phyloP scores from a whole-genome alignment of 2,113 vertebrate species.

The Solea solea region DNA sequence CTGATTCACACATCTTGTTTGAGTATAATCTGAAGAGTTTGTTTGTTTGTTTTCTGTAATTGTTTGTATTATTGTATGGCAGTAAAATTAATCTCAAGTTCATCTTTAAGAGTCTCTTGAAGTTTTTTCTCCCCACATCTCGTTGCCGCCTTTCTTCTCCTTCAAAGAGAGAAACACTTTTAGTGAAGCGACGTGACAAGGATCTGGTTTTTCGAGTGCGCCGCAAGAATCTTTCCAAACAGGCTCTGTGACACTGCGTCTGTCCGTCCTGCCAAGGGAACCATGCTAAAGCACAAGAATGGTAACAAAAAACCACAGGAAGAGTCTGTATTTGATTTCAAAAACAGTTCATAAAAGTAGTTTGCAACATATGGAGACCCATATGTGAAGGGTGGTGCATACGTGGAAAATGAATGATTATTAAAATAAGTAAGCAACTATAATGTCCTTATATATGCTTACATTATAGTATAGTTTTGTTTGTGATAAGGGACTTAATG shows the following conservation, averaged over 20 bases:
- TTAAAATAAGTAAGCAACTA: not conserved
- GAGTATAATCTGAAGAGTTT: not conserved
- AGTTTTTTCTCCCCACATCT: not conserved
- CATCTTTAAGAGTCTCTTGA: not conserved
- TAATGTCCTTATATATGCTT: not conserved
- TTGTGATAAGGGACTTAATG: not conserved
- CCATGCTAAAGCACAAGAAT: not conserved
- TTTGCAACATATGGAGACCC: no score
- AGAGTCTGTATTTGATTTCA: no score
- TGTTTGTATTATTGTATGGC: not conserved
- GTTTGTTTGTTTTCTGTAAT: not conserved
- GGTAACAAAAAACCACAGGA: no score
- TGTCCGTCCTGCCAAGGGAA: constrained; percentile 5
- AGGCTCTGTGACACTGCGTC: constrained; percentile 24
- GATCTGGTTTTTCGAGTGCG: constrained; percentile 30
- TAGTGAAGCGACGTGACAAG: not conserved
- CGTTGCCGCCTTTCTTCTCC: not conserved
- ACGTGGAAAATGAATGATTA: not conserved
- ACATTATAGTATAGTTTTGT: not conserved
- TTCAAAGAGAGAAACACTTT: not conserved
- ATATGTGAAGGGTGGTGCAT: no score
- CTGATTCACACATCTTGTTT: not conserved
- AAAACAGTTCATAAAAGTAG: no score
- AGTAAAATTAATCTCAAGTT: not conserved
- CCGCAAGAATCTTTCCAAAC: constrained; percentile 31